Percentiles rank a stretch among this genome's conserved stretches.
phyloP scores from a whole-genome alignment of 2,113 vertebrate genomes.

The Pseudopodoces humilis region DNA sequence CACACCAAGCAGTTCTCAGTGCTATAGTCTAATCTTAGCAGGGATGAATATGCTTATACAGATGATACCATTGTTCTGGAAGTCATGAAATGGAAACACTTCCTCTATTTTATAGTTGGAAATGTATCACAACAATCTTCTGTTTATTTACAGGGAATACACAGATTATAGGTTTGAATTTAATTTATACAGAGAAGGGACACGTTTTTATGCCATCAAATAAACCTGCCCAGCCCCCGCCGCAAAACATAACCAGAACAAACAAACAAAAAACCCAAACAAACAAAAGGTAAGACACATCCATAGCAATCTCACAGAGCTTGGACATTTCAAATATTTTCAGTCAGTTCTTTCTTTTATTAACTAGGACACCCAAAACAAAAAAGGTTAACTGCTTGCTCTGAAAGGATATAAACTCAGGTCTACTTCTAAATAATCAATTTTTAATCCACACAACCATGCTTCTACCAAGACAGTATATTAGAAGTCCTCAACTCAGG shows the following conservation, averaged over 20 bases:
- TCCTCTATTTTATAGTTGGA: not conserved
- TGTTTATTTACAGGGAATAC: not conserved
- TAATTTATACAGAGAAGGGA: not conserved
- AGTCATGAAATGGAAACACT: not conserved
- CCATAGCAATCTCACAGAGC: not conserved
- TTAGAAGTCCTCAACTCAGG: not conserved
- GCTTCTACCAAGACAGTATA: not conserved
- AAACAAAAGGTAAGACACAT: not conserved
- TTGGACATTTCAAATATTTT: not conserved
- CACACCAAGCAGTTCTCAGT: not conserved
- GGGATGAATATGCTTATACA: not conserved
- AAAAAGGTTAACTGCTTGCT: not conserved
- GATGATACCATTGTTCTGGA: not conserved
- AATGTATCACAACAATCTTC: not conserved
- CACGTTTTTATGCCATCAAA: not conserved
- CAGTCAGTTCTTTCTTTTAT: not conserved
- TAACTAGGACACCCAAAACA: not conserved
- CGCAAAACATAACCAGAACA: not conserved
- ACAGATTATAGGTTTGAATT: not conserved
- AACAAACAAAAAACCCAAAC: not conserved
- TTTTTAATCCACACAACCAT: not conserved
- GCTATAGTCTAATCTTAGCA: not conserved
- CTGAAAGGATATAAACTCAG: not conserved
- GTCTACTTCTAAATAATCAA: not conserved
- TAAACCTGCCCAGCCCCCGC: fast-evolving